Evolutionary conservation across 2,888 invertebrate genomes (phyloP), one percentile per base, ranked within the genome.

Genomic region (Candidula unifasciata): DNA sequence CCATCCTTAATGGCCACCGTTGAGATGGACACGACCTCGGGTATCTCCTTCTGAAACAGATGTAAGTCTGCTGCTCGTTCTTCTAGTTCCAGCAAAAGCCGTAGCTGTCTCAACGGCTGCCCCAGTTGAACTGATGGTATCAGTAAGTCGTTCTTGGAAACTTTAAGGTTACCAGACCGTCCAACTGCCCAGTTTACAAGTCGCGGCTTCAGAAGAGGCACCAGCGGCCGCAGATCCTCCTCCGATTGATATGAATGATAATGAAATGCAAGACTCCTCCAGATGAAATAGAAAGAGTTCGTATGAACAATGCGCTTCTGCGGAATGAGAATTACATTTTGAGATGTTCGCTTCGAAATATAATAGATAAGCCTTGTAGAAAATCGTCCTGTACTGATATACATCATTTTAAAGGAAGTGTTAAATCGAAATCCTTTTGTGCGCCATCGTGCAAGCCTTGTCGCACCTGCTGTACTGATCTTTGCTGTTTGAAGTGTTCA

Each of bases 261-360:
- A 79, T 84, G 84, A 71, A 71, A 30, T 37, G 37, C n/a, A 54
- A 37, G 13, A 16, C 54, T 24, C 1, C 27, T 13, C 6, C 3
- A 27, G 66, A 64, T 6, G 82, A 83, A 3, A 35, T 77, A 1
- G 68, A 76, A 52, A 33, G 82, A 52, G 57, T 83, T 24, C 44
- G 77, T 10, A 76, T 30, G 68, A 52, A 44, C 24, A 83, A 77
- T 35, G 44, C 77, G 0, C 13, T 60, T 1, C 60, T 77, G 10
- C 21, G 82, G n/a, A 83, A 83, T 44, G 69, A 66, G n/a, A 83
- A 83, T 30, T 37, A 83, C 33, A 37, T 83, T 16, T 27, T 76
- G n/a, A 44, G 77, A 0, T 77, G 82, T 68, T 33, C 52, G 8
- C 30, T 83, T 24, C 44, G 60, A 27, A 68, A 83, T n/a, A 35